A percentile compares a stretch with the other conserved stretches of the same genome.
phyloP scores from a whole-genome alignment of 2,797 vertebrate genomes.

The Mormyrus hasselquistii region DNA sequence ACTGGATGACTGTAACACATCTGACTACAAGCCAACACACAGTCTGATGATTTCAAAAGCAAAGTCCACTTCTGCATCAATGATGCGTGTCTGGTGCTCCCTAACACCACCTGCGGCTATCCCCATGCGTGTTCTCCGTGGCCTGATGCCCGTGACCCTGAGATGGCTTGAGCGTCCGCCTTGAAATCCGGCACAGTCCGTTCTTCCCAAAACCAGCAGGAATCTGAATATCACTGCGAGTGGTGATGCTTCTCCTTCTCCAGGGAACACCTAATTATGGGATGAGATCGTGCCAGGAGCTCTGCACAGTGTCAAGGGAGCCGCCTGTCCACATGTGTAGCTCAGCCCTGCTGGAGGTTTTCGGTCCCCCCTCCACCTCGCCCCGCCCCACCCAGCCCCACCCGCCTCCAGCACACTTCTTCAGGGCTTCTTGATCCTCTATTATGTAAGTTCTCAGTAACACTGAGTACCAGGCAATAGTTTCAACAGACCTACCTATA shows the following conservation, averaged over 20 bases:
- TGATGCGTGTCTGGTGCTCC: not conserved
- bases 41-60: not conserved
- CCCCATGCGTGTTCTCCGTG: not conserved
- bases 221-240: not conserved
- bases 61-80: not conserved
- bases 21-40: not conserved
- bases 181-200: not conserved
- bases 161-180: not conserved
- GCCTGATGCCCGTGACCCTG: not conserved
- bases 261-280: constrained; percentile 8
- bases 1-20: not conserved
- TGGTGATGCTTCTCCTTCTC: not conserved
- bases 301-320: not conserved
- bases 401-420: not conserved
- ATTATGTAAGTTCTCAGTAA: not conserved
- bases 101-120: not conserved
- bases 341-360: not conserved
- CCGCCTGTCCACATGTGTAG: not conserved
- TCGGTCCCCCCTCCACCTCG: not conserved
- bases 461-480: not conserved
- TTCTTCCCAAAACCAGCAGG: not conserved
- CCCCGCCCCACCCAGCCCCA: not conserved
- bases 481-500: not conserved
- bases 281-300: not conserved
- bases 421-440: not conserved